These are phyloP conservation scores for Cathartes aura DNA, from an alignment of 2,113 vertebrate genomes.

Conservation along the genomic window DNA sequence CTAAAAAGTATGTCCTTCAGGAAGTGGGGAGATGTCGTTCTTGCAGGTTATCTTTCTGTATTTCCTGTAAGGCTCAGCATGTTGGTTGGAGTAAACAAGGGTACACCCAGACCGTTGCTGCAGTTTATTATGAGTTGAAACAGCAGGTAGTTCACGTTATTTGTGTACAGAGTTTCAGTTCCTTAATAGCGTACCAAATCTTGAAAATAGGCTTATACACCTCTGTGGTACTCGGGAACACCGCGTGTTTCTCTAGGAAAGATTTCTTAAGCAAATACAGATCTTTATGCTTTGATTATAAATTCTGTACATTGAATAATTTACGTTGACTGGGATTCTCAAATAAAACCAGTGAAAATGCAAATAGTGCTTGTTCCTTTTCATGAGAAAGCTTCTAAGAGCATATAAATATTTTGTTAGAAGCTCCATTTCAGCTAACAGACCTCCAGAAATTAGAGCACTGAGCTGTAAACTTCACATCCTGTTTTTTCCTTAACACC, in stretches of 20 bases:
- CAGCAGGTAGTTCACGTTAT: neutral
- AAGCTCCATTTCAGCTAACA: conserved; percentile 31
- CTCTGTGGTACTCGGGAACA: neutral
- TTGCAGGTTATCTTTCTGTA: neutral
- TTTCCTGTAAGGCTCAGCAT: conserved; percentile 27
- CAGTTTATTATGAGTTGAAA: neutral
- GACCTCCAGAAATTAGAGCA: conserved; percentile 52
- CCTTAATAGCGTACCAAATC: neutral
- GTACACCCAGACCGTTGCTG: neutral
- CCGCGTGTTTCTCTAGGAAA: neutral
- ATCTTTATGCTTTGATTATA: neutral
- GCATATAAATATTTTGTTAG: conserved; percentile 38
- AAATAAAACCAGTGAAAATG: conserved; percentile 22
- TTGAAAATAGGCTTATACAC: neutral
- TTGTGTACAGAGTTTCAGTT: neutral
- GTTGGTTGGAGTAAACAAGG: conserved; percentile 13
- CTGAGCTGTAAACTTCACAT: conserved; percentile 43
- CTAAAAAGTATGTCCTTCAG: neutral
- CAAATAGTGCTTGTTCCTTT: conserved; percentile 18
- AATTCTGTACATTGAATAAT: conserved; percentile 36
- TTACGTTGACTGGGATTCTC: conserved; percentile 6
- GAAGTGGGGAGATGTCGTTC: neutral
- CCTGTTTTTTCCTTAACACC: neutral
- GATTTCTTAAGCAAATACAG: neutral
- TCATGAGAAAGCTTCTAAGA: neutral